Evolutionary conservation across 2,797 vertebrate species (phyloP).

Genomic region (Megaceryle alcyon): DNA sequence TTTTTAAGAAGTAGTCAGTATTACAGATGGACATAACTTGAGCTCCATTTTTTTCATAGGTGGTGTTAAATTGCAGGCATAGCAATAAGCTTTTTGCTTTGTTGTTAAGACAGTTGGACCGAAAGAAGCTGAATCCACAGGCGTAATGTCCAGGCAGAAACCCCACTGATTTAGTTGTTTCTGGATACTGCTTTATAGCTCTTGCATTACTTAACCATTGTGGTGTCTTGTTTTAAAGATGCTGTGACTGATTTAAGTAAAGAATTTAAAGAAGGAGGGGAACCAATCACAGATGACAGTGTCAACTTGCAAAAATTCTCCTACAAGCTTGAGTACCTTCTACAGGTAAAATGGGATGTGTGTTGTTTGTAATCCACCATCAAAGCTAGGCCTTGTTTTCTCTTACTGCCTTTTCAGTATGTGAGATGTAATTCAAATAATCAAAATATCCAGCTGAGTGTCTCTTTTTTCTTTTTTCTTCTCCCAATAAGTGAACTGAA

Average conservation of each 20-base stretch:
- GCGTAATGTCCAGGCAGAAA: background rate
- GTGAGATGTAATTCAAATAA: background rate
- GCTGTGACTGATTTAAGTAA: conserved; percentile 89
- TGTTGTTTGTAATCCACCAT: background rate
- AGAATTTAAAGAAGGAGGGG: conserved; percentile 91
- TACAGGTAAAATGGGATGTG: conserved; percentile 84
- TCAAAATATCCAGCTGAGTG: background rate
- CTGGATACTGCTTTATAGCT: background rate
- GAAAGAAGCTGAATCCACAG: background rate
- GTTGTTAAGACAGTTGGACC: background rate
- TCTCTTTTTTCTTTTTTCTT: background rate
- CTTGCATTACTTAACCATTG: background rate
- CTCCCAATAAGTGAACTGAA: background rate
- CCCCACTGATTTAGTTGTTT: background rate
- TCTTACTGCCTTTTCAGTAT: background rate
- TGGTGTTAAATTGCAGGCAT: background rate
- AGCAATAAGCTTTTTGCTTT: background rate
- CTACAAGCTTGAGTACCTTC: conserved; percentile 94
- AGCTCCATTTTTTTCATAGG: background rate
- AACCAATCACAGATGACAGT: conserved; percentile 95
- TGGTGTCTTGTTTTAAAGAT: conserved; percentile 78
- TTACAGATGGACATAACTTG: background rate
- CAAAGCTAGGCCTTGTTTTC: background rate
- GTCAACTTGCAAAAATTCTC: conserved; percentile 93
- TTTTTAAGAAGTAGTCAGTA: background rate